phyloP scores from a whole-genome alignment of 2,113 vertebrate species.

The Callithrix jacchus region DNA sequence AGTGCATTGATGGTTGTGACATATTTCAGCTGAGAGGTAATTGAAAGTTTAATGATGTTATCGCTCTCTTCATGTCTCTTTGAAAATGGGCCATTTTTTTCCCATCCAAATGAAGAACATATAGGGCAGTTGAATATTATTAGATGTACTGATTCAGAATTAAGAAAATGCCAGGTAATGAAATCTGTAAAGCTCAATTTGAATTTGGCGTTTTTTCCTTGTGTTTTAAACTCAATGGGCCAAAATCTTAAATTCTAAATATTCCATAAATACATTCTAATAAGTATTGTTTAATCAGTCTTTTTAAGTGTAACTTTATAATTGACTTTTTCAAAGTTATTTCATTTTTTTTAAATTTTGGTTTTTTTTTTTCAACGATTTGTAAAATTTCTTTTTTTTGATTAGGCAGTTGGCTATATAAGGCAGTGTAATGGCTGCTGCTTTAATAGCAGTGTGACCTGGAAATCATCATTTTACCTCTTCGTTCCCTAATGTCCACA shows the following conservation, averaged over 20 bases:
- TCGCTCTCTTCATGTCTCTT: neutral
- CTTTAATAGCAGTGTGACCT: neutral
- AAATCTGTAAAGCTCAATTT: neutral
- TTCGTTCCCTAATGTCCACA: neutral
- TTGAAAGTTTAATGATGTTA: neutral
- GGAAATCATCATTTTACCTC: neutral
- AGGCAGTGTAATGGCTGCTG: neutral
- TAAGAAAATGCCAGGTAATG: neutral
- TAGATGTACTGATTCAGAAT: neutral
- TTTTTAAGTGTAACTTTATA: neutral
- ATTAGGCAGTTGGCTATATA: neutral
- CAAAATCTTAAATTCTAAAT: conserved; percentile 1
- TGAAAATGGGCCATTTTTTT: neutral
- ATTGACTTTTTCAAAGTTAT: neutral
- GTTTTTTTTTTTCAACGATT: neutral
- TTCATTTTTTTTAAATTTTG: neutral
- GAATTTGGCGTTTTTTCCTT: neutral
- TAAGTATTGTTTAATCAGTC: neutral
- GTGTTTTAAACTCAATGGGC: neutral
- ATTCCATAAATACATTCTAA: neutral
- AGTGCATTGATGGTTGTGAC: neutral
- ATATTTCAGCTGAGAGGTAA: neutral
- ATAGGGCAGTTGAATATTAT: neutral
- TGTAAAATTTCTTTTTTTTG: neutral
- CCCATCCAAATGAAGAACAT: neutral